A percentile compares a stretch with the other conserved stretches of the same genome.
These are phyloP conservation scores for Altica lythri DNA, from an alignment of 2,888 invertebrate genomes.

Conservation along the genomic window DNA sequence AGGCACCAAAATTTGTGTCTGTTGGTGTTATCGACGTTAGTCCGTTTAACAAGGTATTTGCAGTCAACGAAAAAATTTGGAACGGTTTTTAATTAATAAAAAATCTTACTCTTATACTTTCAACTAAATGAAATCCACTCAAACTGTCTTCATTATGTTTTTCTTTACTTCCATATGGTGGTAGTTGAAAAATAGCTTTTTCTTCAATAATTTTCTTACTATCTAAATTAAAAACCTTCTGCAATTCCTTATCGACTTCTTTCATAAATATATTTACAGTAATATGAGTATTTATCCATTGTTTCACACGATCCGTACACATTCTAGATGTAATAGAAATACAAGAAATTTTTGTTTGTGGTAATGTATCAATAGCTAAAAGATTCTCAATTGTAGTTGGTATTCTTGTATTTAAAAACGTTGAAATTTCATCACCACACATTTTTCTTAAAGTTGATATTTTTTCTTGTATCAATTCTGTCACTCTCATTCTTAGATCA, in stretches of 20 bases:
- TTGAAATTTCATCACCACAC: conserved; percentile 40
- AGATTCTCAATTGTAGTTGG: conserved; percentile 55
- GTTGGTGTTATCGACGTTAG: too few relatives aligned
- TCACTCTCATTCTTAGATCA: conserved; percentile 31
- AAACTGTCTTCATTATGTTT: conserved; percentile 43
- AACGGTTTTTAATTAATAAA: not conserved
- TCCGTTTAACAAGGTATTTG: too few relatives aligned
- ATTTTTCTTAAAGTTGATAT: conserved; percentile 29
- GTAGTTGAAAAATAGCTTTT: conserved; percentile 42
- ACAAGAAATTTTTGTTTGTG: conserved; percentile 60
- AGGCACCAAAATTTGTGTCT: too few relatives aligned
- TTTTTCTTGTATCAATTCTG: conserved; percentile 31
- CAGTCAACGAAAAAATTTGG: too few relatives aligned
- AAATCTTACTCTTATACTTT: conserved; percentile 45
- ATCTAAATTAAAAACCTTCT: conserved; percentile 26
- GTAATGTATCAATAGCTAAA: conserved; percentile 60
- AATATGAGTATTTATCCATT: conserved; percentile 63
- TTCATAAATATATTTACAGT: conserved; percentile 51
- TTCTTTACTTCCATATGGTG: conserved; percentile 41
- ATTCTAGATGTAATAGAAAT: conserved; percentile 59
- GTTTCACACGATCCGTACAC: conserved; percentile 59
- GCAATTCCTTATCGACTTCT: conserved; percentile 48
- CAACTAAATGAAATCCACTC: conserved; percentile 47
- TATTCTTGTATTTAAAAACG: conserved; percentile 44
- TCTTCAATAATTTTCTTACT: conserved; percentile 25